A percentile compares a stretch with the other conserved stretches of the same genome.
phyloP scores from a whole-genome alignment of 2,797 vertebrate species.

The Limnodromus scolopaceus region DNA sequence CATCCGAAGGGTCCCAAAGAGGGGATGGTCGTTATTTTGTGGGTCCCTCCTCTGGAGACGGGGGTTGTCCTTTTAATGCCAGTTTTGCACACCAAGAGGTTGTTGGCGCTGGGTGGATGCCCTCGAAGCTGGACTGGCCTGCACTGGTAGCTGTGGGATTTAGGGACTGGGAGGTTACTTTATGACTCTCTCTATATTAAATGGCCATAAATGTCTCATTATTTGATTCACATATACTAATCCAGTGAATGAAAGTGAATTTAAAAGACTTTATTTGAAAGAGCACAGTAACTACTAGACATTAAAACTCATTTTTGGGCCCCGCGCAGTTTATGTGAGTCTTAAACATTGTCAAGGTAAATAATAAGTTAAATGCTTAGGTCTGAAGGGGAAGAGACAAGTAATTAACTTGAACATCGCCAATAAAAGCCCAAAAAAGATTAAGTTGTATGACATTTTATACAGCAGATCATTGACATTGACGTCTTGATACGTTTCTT shows the following conservation, averaged over 20 bases:
- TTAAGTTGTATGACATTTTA: neutral
- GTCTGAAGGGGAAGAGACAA: neutral
- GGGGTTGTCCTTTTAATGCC: neutral
- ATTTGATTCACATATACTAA: accelerated
- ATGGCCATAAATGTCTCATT: neutral
- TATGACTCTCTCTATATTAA: neutral
- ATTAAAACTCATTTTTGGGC: neutral
- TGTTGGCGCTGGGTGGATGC: neutral
- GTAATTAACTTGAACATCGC: neutral
- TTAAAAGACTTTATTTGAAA: neutral
- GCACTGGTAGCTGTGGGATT: too few relatives aligned
- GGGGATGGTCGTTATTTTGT: neutral
- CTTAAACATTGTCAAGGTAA: neutral
- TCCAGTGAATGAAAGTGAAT: neutral
- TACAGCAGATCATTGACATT: neutral
- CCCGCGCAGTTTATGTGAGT: neutral
- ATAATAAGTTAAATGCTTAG: neutral
- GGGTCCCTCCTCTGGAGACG: neutral
- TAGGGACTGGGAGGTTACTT: neutral
- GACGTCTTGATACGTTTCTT: neutral
- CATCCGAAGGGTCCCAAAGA: accelerated
- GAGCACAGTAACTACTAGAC: neutral
- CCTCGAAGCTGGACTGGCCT: accelerated
- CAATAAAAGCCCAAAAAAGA: neutral
- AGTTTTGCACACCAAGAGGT: neutral